phyloP scores from a whole-genome alignment of 1,140 invertebrate species.

The Batillaria attramentaria region DNA sequence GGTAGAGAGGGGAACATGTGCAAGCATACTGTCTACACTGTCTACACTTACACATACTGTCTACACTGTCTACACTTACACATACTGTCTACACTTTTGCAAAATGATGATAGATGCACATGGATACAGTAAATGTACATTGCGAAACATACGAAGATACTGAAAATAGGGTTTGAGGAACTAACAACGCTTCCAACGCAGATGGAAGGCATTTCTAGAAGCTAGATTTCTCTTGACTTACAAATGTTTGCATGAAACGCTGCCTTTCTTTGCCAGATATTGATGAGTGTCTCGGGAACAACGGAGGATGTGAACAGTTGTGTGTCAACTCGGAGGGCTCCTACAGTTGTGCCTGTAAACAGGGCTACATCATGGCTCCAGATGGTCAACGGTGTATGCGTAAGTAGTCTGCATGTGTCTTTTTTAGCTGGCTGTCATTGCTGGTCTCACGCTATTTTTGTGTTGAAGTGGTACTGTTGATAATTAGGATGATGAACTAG shows the following conservation, averaged over 20 bases:
- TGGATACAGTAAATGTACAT: not conserved
- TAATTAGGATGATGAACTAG: not conserved
- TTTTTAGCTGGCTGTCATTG: not conserved
- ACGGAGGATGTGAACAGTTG: constrained; percentile 79
- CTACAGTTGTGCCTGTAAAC: constrained; percentile 87
- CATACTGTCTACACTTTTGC: not conserved
- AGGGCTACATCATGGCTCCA: constrained; percentile 78
- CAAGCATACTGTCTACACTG: too few relatives aligned
- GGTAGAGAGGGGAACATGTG: too few relatives aligned
- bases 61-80: too few relatives aligned
- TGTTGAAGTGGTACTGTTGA: not conserved
- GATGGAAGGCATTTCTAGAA: too few relatives aligned
- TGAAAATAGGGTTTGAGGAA: too few relatives aligned
- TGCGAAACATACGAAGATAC: not conserved
- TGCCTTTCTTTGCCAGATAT: constrained; percentile 76
- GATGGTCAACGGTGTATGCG: constrained; percentile 77
- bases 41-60: too few relatives aligned
- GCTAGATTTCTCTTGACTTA: not conserved
- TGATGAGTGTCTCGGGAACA: constrained; percentile 89
- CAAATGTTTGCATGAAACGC: not conserved
- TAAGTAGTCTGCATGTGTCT: constrained; percentile 44
- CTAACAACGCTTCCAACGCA: too few relatives aligned
- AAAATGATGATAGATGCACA: not conserved
- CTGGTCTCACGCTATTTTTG: not conserved
- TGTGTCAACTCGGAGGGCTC: constrained; percentile 89